Conservation (phyloP, 2,797 vertebrate genomes). For the Esox masquinongy region DNA sequence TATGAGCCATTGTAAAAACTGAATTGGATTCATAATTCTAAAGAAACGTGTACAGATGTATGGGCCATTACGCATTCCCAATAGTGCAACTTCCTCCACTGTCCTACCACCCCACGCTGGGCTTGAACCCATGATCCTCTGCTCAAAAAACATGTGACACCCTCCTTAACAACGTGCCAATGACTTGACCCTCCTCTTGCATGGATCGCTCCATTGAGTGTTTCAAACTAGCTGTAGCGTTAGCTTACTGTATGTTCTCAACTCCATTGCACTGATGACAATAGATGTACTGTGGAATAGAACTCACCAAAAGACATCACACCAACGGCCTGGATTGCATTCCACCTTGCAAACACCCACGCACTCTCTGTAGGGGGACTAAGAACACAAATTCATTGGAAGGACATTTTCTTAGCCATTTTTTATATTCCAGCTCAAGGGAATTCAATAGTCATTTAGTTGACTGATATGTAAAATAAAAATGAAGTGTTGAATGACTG, state of each 20-base stretch:
- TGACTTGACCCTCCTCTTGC: too few species aligned
- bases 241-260: too few species aligned
- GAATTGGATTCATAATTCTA: neutral
- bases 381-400: conserved; percentile 35
- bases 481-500: neutral
- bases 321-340: conserved; percentile 87
- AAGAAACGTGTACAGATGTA: neutral
- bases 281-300: neutral
- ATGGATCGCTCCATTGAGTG: too few species aligned
- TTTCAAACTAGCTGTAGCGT: too few species aligned
- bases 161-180: too few species aligned
- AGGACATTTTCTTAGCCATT: neutral
- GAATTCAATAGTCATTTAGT: neutral
- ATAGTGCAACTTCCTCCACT: too few species aligned
- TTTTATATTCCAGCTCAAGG: neutral
- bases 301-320: conserved; percentile 97
- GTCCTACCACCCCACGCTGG: too few species aligned
- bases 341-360: conserved; percentile 90
- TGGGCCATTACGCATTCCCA: neutral
- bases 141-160: too few species aligned
- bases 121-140: too few species aligned
- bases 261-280: neutral
- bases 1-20: neutral
- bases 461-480: neutral
- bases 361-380: conserved; percentile 84